Evolutionary conservation across 2,797 vertebrate species (phyloP), one percentile per base, ranked within the genome.

Genomic region (Anguilla obscura): DNA sequence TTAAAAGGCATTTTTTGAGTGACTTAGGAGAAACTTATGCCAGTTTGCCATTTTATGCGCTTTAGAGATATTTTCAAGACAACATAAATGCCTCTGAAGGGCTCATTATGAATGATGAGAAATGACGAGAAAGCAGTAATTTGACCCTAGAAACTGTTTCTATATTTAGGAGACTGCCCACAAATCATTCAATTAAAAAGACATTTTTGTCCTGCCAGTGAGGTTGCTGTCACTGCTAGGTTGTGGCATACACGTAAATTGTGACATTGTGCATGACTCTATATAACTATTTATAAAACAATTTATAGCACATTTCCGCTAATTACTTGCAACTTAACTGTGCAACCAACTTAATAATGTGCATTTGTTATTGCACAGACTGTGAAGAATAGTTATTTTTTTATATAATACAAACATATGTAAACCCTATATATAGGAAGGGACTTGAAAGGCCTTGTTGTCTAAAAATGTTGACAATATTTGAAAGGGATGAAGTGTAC

Each of bases 61-160:
- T 45, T 80, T 45, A 16, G 33, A 45, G 21, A 80, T 16, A 80
- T 80, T 24, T 36, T 80, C 6, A 80, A 48, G 36, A 80, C 4
- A 80, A 36, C 16, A 79, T 79, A 79, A 80, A 0, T 48, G 76
- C 40, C 36, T 0, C 30, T 21, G 40, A 80, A 45, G 12, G 21
- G 36, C 16, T 16, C 76, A 80, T 48, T 79, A 18, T 79, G 74
- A 79, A 16, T 33, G 14, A 12, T 36, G 74, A 30, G 74, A 79
- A 48, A 83, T n/a, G 14, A 45, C 40, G 40, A 45, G 40, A 45
- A 45, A 45, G 21, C 10, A 80, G 45, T 12, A 83, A 52, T 83
- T n/a, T 27, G 48, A 83, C 80, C 79, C 24, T 50, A 48, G 80
- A n/a, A 83, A 83, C 45, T 2, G 76, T 45, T 40, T 80, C 76